phyloP scores from a whole-genome alignment of 92 coral and sea anemone species.

The Zoanthus gigantus region DNA sequence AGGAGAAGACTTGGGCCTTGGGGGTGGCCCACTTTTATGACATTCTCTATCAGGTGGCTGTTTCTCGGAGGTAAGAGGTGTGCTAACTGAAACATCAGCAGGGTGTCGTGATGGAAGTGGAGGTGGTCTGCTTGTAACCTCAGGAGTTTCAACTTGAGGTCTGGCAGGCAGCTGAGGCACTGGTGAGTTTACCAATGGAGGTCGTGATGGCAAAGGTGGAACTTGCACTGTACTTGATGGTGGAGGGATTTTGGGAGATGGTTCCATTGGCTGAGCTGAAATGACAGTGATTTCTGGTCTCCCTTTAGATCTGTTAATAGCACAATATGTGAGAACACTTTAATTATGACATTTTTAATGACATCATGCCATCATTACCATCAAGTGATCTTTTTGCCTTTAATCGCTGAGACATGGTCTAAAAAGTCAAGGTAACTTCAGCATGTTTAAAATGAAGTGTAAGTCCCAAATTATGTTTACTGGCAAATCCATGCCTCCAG shows the following conservation, averaged over 20 bases:
- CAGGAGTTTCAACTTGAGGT: conserved; percentile 1
- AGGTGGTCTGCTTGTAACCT: conserved; percentile 1
- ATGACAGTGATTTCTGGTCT: conserved; percentile 86
- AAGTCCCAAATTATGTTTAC: too few relatives aligned
- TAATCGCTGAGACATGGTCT: too few relatives aligned
- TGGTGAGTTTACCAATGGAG: conserved; percentile 10
- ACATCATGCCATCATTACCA: too few relatives aligned
- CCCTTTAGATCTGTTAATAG: conserved; percentile 65
- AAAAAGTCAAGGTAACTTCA: too few relatives aligned
- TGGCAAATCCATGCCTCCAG: too few relatives aligned
- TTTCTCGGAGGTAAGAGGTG: background rate
- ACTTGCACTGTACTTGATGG: conserved; percentile 23
- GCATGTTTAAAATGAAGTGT: too few relatives aligned
- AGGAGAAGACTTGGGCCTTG: conserved; percentile 85
- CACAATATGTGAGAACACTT: background rate
- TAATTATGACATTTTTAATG: too few relatives aligned
- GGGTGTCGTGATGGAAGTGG: conserved; percentile 22
- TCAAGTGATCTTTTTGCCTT: too few relatives aligned
- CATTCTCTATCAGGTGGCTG: conserved; percentile 44
- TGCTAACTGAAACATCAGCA: background rate
- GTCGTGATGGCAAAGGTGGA: conserved; percentile 30
- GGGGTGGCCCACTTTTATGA: conserved; percentile 77
- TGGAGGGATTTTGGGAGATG: conserved; percentile 31
- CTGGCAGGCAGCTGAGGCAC: conserved; percentile 13
- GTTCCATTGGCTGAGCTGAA: conserved; percentile 90